Conservation (phyloP, 2,113 vertebrate genomes). For the Xenopus tropicalis region DNA sequence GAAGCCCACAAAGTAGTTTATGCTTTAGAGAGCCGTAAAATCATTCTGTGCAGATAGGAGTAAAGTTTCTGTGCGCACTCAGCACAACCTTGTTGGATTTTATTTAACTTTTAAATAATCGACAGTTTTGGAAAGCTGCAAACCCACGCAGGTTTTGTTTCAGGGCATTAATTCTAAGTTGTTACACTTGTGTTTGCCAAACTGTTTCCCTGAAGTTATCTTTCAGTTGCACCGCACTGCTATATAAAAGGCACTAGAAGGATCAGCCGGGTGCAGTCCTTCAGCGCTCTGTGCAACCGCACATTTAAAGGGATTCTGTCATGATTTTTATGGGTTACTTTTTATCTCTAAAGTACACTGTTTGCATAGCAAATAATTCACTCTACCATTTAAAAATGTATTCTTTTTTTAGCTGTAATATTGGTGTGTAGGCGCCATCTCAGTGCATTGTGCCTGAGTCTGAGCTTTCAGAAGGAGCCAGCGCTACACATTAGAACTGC, state of each 20-base stretch:
- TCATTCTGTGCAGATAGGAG: conserved; percentile 13
- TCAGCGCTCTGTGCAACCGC: neutral
- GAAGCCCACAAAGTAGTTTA: too few relatives aligned
- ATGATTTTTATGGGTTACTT: too few relatives aligned
- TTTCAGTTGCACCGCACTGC: conserved; percentile 16
- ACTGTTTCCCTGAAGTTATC: conserved; percentile 28
- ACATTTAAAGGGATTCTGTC: too few relatives aligned
- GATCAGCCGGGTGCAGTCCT: neutral
- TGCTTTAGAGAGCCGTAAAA: conserved; percentile 3
- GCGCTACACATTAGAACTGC: too few relatives aligned
- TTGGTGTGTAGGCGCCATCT: too few relatives aligned
- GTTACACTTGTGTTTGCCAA: conserved; percentile 30
- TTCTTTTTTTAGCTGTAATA: too few relatives aligned
- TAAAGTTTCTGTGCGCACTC: conserved; percentile 4
- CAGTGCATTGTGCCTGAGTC: too few relatives aligned
- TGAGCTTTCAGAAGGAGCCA: too few relatives aligned
- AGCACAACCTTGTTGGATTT: conserved; percentile 25
- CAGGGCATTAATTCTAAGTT: conserved; percentile 29
- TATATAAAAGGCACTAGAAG: neutral
- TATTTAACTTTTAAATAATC: conserved; percentile 21
- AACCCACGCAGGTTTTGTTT: conserved; percentile 30
- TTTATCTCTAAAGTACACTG: too few relatives aligned
- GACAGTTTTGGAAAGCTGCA: conserved; percentile 36
- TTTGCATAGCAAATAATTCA: too few relatives aligned
- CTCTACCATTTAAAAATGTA: too few relatives aligned